Percentiles rank a stretch among this genome's conserved stretches.
Conservation (phyloP, 2,113 vertebrate species). For the Phaethon lepturus region DNA sequence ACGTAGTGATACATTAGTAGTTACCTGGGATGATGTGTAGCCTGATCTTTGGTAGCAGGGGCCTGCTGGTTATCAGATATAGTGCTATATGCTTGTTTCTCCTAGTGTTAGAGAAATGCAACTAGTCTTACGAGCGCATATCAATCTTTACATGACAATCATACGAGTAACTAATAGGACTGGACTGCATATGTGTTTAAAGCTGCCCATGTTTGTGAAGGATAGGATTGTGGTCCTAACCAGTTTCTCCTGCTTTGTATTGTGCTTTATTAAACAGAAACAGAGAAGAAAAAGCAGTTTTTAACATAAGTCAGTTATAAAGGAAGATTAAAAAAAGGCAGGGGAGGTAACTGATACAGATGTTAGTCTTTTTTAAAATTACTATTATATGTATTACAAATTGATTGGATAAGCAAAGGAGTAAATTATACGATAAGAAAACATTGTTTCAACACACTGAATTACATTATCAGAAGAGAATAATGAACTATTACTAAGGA, state of each 20-base stretch:
- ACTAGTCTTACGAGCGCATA: neutral
- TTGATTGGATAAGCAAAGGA: neutral
- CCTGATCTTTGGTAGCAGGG: constrained; percentile 10
- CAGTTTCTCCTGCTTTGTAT: neutral
- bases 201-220: neutral
- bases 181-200: neutral
- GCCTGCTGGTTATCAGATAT: neutral
- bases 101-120: neutral
- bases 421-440: neutral
- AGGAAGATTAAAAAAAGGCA: neutral
- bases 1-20: neutral
- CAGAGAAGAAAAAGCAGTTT: neutral
- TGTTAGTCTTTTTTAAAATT: neutral
- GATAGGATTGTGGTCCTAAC: neutral
- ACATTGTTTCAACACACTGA: neutral
- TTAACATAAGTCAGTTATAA: neutral
- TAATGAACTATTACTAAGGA: neutral
- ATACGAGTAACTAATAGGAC: neutral
- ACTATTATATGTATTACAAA: neutral
- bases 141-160: neutral
- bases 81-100: neutral
- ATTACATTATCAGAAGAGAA: neutral
- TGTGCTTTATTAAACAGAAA: neutral
- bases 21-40: neutral
- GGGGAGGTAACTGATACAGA: neutral